These are phyloP conservation scores for Cavia porcellus DNA, from an alignment of 2,113 vertebrate species.

Conservation along the genomic window DNA sequence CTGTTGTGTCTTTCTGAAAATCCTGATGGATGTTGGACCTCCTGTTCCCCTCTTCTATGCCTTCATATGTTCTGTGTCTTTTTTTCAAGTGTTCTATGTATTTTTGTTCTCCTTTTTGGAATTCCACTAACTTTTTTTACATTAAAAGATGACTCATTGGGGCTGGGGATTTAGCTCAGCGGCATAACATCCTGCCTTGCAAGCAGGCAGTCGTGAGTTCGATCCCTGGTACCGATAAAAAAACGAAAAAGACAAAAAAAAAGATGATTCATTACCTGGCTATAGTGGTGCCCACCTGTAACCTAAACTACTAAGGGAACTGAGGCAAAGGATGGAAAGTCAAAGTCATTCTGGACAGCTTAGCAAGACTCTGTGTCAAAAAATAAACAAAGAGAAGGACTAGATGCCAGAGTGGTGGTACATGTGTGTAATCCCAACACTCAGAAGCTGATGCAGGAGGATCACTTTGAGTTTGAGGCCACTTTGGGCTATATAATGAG, in stretches of 20 bases:
- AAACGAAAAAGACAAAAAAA: too few relatives aligned
- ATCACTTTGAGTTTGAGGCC: neutral
- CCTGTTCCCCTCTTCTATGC: neutral
- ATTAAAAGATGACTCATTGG: too few relatives aligned
- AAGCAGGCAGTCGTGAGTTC: too few relatives aligned
- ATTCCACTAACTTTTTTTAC: conserved; percentile 51
- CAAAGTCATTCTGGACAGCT: neutral
- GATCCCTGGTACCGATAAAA: too few relatives aligned
- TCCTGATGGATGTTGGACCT: neutral
- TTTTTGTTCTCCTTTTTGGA: neutral
- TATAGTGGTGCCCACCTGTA: neutral
- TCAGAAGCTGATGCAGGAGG: neutral
- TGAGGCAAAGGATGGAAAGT: neutral
- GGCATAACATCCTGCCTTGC: too few relatives aligned
- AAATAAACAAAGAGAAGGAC: neutral
- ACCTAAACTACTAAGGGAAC: neutral
- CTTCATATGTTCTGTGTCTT: neutral
- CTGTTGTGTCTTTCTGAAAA: conserved; percentile 33
- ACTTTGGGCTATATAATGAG: neutral
- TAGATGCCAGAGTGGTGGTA: neutral
- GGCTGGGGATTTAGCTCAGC: too few relatives aligned
- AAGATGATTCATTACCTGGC: neutral
- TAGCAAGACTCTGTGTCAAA: neutral
- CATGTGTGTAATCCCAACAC: neutral
- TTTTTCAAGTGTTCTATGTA: neutral